Percentiles rank a stretch among this genome's conserved stretches.
phyloP scores from a whole-genome alignment of 2,797 vertebrate species.

The Remorina albescens region DNA sequence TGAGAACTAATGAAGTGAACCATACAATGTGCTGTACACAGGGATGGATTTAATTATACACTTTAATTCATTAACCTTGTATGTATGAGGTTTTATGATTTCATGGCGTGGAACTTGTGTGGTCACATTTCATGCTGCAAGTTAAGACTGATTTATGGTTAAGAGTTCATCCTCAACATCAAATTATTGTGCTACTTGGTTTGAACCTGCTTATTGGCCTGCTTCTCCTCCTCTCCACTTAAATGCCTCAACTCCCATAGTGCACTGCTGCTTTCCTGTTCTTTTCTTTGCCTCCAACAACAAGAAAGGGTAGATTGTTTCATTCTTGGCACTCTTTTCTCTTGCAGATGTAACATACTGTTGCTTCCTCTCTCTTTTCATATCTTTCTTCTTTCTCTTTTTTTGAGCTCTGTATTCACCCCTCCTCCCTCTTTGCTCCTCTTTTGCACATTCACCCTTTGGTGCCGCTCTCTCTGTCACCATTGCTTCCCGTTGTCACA shows the following conservation, averaged over 20 bases:
- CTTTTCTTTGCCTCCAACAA: conserved; percentile 61
- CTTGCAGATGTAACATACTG: conserved; percentile 69
- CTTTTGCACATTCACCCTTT: conserved; percentile 61
- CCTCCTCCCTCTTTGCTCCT: conserved; percentile 19
- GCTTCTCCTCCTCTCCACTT: conserved; percentile 47
- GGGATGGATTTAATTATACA: not conserved
- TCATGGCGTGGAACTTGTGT: conserved; percentile 4
- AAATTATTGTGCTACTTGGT: conserved; percentile 24
- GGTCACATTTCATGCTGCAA: not conserved
- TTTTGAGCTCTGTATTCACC: conserved; percentile 37
- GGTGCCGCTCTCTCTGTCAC: conserved; percentile 30
- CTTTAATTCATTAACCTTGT: not conserved
- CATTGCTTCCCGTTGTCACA: conserved; percentile 43
- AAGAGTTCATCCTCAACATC: conserved; percentile 15
- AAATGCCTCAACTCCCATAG: conserved; percentile 71
- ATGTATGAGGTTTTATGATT: not conserved
- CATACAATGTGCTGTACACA: too few species aligned
- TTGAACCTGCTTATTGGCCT: conserved; percentile 53
- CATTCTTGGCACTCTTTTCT: conserved; percentile 66
- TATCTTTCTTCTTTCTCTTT: conserved; percentile 39
- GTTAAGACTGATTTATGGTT: not conserved
- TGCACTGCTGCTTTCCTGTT: conserved; percentile 69
- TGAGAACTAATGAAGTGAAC: not conserved
- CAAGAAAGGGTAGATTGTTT: conserved; percentile 78
- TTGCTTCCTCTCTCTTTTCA: conserved; percentile 60